phyloP scores from a whole-genome alignment of 2,888 invertebrate species.

The Apotomis turbidana region DNA sequence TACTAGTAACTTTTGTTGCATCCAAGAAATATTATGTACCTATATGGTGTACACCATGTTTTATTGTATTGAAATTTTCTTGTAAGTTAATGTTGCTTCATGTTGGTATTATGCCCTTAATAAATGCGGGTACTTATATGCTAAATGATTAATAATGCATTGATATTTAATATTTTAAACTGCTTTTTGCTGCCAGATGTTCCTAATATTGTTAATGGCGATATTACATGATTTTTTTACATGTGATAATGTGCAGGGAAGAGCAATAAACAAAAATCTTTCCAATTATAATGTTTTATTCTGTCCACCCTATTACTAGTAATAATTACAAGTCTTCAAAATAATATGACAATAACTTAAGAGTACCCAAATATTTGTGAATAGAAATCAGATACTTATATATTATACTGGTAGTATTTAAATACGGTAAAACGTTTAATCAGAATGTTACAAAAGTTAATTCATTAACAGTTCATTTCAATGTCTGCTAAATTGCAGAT shows the following conservation, averaged over 20 bases:
- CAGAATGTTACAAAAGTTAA: conserved; percentile 4
- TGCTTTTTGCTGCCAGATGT: too few relatives aligned
- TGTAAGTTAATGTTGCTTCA: too few relatives aligned
- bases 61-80: too few relatives aligned
- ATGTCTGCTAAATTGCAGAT: neutral
- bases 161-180: too few relatives aligned
- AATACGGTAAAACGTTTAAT: conserved; percentile 16
- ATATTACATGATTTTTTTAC: neutral
- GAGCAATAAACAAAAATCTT: conserved; percentile 26
- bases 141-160: too few relatives aligned
- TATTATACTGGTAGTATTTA: conserved; percentile 27
- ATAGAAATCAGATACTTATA: conserved; percentile 17
- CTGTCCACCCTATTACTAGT: conserved; percentile 39
- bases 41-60: too few relatives aligned
- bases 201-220: too few relatives aligned
- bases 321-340: conserved; percentile 32
- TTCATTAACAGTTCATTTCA: conserved; percentile 11
- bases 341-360: conserved; percentile 30
- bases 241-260: neutral
- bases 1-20: too few relatives aligned
- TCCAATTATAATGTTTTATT: conserved; percentile 35
- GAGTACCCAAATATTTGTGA: conserved; percentile 25
- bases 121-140: too few relatives aligned
- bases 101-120: too few relatives aligned
- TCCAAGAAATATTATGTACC: too few relatives aligned